Percentiles rank a stretch among this genome's conserved stretches.
Evolutionary conservation across 2,797 vertebrate species (phyloP).

Genomic region (Myotis planiceps): DNA sequence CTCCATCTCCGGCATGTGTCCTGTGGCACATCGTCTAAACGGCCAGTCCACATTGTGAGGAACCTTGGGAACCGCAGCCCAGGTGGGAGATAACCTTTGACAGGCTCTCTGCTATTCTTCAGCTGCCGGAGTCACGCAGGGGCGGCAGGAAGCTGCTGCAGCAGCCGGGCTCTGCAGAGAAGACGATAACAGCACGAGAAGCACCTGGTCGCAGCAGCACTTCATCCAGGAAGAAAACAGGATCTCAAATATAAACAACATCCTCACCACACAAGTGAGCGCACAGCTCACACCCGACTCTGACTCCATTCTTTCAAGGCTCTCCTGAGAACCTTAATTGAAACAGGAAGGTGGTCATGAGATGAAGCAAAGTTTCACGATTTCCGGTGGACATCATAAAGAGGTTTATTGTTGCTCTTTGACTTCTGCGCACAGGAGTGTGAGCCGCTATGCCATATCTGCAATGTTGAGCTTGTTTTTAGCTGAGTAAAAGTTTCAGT

Average conservation of each 20-base stretch:
- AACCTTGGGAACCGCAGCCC: neutral
- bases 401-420: constrained; percentile 20
- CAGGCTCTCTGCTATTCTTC: neutral
- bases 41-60: neutral
- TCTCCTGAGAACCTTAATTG: constrained; percentile 65
- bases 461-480: neutral
- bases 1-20: neutral
- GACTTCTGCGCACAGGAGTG: constrained; percentile 2
- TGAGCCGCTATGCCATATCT: neutral
- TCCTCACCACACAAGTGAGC: constrained; percentile 83
- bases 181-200: constrained; percentile 81
- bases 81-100: constrained; percentile 71
- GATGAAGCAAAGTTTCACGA: constrained; percentile 40
- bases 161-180: neutral
- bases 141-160: constrained; percentile 82
- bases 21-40: neutral
- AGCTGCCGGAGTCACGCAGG: constrained; percentile 58
- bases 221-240: constrained; percentile 90
- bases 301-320: constrained; percentile 66
- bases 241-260: constrained; percentile 90
- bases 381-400: constrained; percentile 50
- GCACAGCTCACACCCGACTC: constrained; percentile 81
- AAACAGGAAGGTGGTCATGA: constrained; percentile 62
- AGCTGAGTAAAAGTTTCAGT: neutral
- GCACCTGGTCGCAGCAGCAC: constrained; percentile 86